phyloP scores from a whole-genome alignment of 2,888 invertebrate genomes.

The Glyphotaelius pellucidus region DNA sequence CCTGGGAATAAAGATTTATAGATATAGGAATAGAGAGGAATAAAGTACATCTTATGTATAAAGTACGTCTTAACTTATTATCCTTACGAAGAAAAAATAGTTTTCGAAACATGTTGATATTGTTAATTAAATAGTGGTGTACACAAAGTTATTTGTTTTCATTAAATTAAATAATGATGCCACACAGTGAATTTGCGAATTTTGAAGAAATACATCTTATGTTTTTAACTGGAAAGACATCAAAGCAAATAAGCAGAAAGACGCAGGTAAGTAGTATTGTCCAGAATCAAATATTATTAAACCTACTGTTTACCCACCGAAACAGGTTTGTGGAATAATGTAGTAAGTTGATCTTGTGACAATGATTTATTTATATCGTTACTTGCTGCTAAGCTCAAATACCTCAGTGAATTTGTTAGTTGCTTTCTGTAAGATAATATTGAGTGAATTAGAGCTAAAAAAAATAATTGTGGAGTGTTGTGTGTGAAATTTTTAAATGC shows the following conservation, averaged over 20 bases:
- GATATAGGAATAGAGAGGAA: too few species aligned
- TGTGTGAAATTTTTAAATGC: not conserved
- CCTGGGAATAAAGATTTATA: not conserved
- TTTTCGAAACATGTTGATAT: too few species aligned
- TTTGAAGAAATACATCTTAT: too few species aligned
- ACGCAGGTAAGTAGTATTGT: not conserved
- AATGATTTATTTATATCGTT: not conserved
- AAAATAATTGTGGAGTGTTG: not conserved
- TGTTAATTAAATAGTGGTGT: too few species aligned
- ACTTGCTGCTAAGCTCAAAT: not conserved
- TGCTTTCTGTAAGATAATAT: not conserved
- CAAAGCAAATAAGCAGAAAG: constrained; percentile 19
- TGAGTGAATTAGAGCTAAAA: not conserved
- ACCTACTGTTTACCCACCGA: not conserved
- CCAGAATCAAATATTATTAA: constrained; percentile 24
- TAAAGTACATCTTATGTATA: not conserved
- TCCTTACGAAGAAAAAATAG: too few species aligned
- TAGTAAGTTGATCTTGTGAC: not conserved
- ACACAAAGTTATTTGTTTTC: too few species aligned
- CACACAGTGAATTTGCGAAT: too few species aligned
- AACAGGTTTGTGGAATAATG: constrained; percentile 25
- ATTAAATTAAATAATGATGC: too few species aligned
- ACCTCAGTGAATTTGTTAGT: not conserved
- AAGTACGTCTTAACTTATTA: too few species aligned
- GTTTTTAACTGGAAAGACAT: constrained; percentile 24